Percentiles rank a stretch among this genome's conserved stretches.
These are phyloP conservation scores for Erythrolamprus reginae DNA, from an alignment of 2,113 vertebrate species.

Conservation along the genomic window DNA sequence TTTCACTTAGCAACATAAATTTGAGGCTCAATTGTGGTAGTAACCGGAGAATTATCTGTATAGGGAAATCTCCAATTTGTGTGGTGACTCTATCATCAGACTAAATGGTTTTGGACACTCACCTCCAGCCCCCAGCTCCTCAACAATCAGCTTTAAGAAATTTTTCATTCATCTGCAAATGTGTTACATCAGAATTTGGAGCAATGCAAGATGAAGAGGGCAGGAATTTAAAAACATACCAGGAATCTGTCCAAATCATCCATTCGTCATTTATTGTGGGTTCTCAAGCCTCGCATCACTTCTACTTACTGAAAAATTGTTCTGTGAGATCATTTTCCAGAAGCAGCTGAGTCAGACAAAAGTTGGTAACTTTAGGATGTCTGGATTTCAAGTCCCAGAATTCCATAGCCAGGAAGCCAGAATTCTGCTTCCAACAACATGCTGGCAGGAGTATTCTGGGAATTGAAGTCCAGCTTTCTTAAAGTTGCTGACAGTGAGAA, in stretches of 20 bases:
- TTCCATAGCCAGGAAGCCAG: neutral
- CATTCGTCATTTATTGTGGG: neutral
- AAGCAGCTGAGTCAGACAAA: neutral
- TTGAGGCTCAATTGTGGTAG: neutral
- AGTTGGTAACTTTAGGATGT: neutral
- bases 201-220: neutral
- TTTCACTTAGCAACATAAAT: neutral
- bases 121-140: neutral
- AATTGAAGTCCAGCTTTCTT: neutral
- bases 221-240: neutral
- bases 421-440: neutral
- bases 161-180: neutral
- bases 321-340: neutral
- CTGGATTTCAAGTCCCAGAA: neutral
- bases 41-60: neutral
- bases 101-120: neutral
- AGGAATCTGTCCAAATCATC: neutral
- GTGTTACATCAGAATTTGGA: neutral
- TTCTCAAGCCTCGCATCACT: neutral
- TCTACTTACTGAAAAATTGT: neutral
- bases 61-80: neutral
- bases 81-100: neutral
- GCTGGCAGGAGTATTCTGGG: neutral
- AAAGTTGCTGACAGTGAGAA: neutral
- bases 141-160: neutral